Evolutionary conservation across 2,888 invertebrate genomes (phyloP).

Genomic region (Caenorhabditis sp.): DNA sequence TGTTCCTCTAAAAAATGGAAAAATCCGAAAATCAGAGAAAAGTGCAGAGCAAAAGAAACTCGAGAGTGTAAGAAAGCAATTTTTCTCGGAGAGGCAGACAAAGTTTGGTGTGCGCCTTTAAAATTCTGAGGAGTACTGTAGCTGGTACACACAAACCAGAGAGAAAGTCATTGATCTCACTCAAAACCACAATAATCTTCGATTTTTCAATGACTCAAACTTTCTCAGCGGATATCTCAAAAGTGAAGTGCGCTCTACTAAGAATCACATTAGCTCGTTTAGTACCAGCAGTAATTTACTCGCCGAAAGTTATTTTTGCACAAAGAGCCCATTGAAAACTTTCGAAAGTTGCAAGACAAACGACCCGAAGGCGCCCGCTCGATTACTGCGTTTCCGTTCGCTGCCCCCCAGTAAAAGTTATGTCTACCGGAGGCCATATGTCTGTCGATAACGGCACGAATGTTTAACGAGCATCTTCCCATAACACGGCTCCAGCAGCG

Average conservation of each 20-base stretch:
- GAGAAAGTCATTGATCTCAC: no score
- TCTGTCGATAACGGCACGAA: constrained; percentile 26
- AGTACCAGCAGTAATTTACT: no score
- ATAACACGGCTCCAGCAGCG: constrained; percentile 21
- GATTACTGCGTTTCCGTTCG: constrained; percentile 35
- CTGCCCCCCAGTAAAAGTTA: constrained; percentile 30
- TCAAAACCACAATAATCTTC: no score
- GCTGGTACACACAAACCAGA: no score
- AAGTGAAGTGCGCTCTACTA: no score
- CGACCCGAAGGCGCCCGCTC: constrained; percentile 1
- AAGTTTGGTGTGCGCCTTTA: neutral
- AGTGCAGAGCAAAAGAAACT: no score
- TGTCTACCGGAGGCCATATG: constrained; percentile 47
- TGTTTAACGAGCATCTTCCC: constrained; percentile 52
- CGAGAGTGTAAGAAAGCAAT: neutral
- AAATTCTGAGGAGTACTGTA: neutral
- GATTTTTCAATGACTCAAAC: no score
- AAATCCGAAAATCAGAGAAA: no score
- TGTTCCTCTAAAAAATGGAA: no score
- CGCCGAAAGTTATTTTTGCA: neutral
- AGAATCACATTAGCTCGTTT: no score
- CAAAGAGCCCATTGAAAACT: neutral
- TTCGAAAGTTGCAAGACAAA: constrained; percentile 33
- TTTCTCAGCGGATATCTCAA: no score
- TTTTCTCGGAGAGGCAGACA: no score